phyloP scores from a whole-genome alignment of 1,140 invertebrate genomes.

The Drosophila varians region DNA sequence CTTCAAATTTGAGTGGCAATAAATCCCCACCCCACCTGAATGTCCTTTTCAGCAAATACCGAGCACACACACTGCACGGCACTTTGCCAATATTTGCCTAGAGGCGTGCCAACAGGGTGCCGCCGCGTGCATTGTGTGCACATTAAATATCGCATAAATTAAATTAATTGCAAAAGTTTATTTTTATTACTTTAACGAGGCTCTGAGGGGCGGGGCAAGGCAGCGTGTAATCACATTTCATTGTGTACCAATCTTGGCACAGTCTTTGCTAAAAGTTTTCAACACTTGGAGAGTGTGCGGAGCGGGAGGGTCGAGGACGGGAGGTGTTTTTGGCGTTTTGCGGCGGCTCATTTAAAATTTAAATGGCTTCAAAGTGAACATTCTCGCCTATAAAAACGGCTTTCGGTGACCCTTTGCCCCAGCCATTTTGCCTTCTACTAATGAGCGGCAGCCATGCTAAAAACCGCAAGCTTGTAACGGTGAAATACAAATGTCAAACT shows the following conservation, averaged over 20 bases:
- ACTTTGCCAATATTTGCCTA: conserved; percentile 41
- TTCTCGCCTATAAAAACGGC: conserved; percentile 24
- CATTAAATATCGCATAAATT: conserved; percentile 65
- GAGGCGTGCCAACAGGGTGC: conserved; percentile 2
- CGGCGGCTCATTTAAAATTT: conserved; percentile 65
- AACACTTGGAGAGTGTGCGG: conserved; percentile 14
- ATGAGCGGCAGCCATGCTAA: conserved; percentile 39
- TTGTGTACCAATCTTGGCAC: conserved; percentile 55
- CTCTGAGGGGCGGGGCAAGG: background rate
- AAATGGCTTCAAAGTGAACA: conserved; percentile 51
- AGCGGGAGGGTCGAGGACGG: background rate
- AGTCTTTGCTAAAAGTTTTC: conserved; percentile 58
- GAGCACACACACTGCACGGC: conserved; percentile 14
- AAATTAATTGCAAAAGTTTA: conserved; percentile 78
- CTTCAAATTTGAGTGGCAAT: conserved; percentile 19
- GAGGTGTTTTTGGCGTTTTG: conserved; percentile 18
- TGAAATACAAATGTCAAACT: conserved; percentile 68
- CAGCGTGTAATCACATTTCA: conserved; percentile 64
- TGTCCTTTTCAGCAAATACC: conserved; percentile 2
- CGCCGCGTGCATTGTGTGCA: conserved; percentile 19
- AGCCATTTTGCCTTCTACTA: conserved; percentile 30
- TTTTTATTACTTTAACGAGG: conserved; percentile 48
- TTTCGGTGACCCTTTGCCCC: conserved; percentile 17
- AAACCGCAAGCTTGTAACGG: conserved; percentile 54
- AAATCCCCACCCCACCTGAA: conserved; percentile 3